Evolutionary conservation across 1,140 invertebrate genomes (phyloP).

Genomic region (Euwallacea similis): DNA sequence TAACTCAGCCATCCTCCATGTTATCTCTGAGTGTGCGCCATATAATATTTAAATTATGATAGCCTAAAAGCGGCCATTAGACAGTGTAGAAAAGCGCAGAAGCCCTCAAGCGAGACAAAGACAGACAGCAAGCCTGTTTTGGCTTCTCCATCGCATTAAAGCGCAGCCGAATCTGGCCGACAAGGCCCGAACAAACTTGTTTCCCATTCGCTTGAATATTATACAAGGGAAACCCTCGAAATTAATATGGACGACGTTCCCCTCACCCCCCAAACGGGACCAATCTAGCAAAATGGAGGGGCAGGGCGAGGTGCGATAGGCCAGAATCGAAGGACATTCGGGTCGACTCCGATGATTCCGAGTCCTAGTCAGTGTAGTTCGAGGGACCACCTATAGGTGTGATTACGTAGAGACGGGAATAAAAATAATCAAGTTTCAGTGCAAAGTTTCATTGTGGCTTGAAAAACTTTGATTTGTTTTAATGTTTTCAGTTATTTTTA

Average conservation of each 20-base stretch:
- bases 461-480: slow-evolving; percentile 32
- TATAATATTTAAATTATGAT: slow-evolving; percentile 14
- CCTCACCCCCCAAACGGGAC: slow-evolving; percentile 9
- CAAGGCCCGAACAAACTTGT: slow-evolving; percentile 25
- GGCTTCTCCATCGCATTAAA: slow-evolving; percentile 20
- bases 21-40: slow-evolving; percentile 12
- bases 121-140: not conserved
- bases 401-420: too few relatives aligned
- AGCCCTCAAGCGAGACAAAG: not conserved
- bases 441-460: not conserved
- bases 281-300: slow-evolving; percentile 21
- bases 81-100: slow-evolving; percentile 6
- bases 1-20: not conserved
- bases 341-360: not conserved
- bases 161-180: slow-evolving; percentile 9
- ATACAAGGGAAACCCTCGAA: slow-evolving; percentile 31
- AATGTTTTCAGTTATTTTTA: slow-evolving; percentile 44
- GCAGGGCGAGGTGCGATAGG: slow-evolving; percentile 2
- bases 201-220: slow-evolving; percentile 26
- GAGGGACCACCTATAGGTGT: slow-evolving; percentile 14
- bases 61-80: slow-evolving; percentile 17
- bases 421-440: too few relatives aligned
- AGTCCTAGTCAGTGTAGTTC: not conserved
- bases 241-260: slow-evolving; percentile 30
- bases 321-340: slow-evolving; percentile 3